Conservation (phyloP, 2,888 invertebrate genomes). For the Pecten maximus region DNA sequence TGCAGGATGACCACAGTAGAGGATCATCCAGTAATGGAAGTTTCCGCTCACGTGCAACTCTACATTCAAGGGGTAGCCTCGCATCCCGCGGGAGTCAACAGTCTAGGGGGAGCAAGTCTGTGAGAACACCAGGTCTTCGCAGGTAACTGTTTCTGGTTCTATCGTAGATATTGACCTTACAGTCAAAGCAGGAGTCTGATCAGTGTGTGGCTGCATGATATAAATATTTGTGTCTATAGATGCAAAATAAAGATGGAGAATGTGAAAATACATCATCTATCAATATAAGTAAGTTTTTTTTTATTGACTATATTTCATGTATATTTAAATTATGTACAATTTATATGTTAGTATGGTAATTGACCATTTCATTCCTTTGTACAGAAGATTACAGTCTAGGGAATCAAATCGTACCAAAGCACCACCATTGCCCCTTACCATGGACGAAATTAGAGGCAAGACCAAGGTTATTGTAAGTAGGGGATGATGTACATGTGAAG, state of each 20-base stretch:
- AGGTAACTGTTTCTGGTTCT: neutral
- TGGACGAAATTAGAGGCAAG: constrained; percentile 64
- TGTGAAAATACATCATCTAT: too few relatives aligned
- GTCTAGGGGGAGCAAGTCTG: neutral
- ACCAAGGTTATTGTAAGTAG: constrained; percentile 67
- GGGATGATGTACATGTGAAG: too few relatives aligned
- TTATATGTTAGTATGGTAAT: too few relatives aligned
- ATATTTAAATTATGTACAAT: too few relatives aligned
- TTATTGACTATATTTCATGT: too few relatives aligned
- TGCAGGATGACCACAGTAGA: neutral
- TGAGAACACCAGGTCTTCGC: neutral
- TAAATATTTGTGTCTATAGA: neutral
- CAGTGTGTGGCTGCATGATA: neutral
- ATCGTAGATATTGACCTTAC: neutral
- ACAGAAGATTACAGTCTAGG: neutral
- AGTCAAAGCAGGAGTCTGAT: neutral
- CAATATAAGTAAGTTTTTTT: too few relatives aligned
- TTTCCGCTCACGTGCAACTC: neutral
- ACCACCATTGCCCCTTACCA: constrained; percentile 68
- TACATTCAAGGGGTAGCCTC: neutral
- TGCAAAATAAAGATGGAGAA: too few relatives aligned
- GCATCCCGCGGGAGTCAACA: neutral
- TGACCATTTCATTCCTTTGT: neutral
- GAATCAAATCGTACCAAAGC: constrained; percentile 17
- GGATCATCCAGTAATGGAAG: neutral